Conservation (phyloP, 1,140 invertebrate species). For the Anastrepha obliqua region DNA sequence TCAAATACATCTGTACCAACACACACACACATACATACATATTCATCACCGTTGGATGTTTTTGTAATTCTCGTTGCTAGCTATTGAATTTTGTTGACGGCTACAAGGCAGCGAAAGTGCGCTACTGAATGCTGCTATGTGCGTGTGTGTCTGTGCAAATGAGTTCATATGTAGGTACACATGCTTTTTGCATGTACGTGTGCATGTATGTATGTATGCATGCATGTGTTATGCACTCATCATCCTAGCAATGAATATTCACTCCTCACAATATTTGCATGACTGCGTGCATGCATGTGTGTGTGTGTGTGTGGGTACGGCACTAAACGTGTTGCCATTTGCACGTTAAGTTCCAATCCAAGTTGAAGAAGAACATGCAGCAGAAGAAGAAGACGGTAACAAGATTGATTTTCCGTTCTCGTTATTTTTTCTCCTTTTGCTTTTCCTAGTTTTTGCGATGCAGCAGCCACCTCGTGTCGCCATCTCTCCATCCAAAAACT, state of each 20-base stretch:
- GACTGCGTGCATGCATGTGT: neutral
- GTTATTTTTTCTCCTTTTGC: neutral
- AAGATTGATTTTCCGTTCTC: slow-evolving; percentile 48
- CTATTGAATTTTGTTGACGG: slow-evolving; percentile 51
- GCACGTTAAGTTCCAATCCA: slow-evolving; percentile 31
- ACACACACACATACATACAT: neutral
- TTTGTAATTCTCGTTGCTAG: neutral
- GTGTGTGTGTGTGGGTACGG: neutral
- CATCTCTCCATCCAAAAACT: neutral
- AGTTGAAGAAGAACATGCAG: slow-evolving; percentile 17
- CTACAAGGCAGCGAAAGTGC: slow-evolving; percentile 18
- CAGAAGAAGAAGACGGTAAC: slow-evolving; percentile 18
- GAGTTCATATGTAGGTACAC: too few relatives aligned
- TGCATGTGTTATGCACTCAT: neutral
- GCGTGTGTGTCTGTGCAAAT: neutral
- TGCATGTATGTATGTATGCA: neutral
- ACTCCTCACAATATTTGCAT: neutral
- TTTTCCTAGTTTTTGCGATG: neutral
- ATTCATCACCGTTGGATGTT: neutral
- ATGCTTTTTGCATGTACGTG: too few relatives aligned
- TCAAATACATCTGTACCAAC: neutral
- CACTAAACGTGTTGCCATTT: slow-evolving; percentile 45
- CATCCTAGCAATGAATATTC: slow-evolving; percentile 42
- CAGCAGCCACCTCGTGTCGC: neutral
- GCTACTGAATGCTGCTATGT: neutral